These are phyloP conservation scores for Clarias gariepinus DNA, from an alignment of 2,113 vertebrate species.

Conservation along the genomic window DNA sequence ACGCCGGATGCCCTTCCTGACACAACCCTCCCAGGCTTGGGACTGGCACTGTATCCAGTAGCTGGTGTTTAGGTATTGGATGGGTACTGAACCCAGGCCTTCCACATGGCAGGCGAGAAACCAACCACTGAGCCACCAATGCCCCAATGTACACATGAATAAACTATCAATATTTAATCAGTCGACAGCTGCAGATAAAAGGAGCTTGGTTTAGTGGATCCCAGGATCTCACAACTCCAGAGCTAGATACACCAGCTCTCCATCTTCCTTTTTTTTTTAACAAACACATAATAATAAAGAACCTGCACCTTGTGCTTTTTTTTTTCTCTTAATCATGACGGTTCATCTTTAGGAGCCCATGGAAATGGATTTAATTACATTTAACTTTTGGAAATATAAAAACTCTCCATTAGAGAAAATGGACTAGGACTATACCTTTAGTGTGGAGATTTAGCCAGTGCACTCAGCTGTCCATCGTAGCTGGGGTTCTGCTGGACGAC, in stretches of 20 bases:
- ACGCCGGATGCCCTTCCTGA: too few species aligned
- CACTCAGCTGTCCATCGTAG: constrained; percentile 68
- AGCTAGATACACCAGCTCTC: background rate
- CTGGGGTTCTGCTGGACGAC: constrained; percentile 53
- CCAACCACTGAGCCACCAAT: too few species aligned
- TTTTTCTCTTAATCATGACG: background rate
- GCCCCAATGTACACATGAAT: background rate
- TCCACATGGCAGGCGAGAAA: too few species aligned
- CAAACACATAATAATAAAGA: background rate
- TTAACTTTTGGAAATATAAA: background rate
- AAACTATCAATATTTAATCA: background rate
- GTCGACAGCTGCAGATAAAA: background rate
- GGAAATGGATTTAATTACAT: background rate
- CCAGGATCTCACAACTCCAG: background rate
- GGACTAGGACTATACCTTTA: constrained; percentile 59
- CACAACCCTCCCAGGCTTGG: too few species aligned
- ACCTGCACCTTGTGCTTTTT: background rate
- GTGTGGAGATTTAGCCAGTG: constrained; percentile 61
- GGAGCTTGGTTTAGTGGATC: background rate
- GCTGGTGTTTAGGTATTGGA: too few species aligned
- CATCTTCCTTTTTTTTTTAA: background rate
- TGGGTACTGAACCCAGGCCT: too few species aligned
- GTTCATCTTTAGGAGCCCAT: background rate
- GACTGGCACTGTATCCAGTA: too few species aligned
- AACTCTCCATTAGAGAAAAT: too few species aligned